Conservation (phyloP, 92 coral and sea anemone genomes). For the Parazoanthus swiftii region DNA sequence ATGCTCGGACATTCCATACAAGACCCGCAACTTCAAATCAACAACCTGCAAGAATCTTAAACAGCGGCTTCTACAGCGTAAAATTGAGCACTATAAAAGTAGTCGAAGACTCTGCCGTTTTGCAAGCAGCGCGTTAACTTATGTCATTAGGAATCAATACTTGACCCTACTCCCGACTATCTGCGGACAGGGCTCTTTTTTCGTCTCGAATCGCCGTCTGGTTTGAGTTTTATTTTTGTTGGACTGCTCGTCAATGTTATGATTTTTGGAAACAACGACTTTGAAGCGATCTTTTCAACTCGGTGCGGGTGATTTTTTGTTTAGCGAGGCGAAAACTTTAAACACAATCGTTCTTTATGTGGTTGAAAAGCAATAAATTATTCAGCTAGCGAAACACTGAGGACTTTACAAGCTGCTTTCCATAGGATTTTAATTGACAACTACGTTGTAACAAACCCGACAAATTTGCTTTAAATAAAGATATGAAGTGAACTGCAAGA, state of each 20-base stretch:
- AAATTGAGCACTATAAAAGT: not conserved
- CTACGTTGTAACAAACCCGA: not conserved
- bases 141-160: not conserved
- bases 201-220: not conserved
- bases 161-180: not conserved
- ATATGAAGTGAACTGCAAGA: not conserved
- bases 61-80: not conserved
- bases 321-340: slow-evolving; percentile 30
- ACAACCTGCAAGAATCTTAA: slow-evolving; percentile 7
- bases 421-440: not conserved
- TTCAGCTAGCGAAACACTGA: not conserved
- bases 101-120: not conserved
- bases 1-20: not conserved
- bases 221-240: not conserved
- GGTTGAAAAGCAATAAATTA: slow-evolving; percentile 17
- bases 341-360: slow-evolving; percentile 1
- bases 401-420: not conserved
- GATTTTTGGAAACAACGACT: slow-evolving; percentile 14
- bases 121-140: not conserved
- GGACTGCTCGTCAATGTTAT: slow-evolving; percentile 29
- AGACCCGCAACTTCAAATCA: slow-evolving; percentile 20
- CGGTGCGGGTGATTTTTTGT: slow-evolving; percentile 37
- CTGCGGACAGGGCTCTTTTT: not conserved
- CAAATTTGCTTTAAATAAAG: not conserved
- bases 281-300: slow-evolving; percentile 16